Evolutionary conservation across 2,888 invertebrate genomes (phyloP).

Genomic region (Drosophila mayaguana): DNA sequence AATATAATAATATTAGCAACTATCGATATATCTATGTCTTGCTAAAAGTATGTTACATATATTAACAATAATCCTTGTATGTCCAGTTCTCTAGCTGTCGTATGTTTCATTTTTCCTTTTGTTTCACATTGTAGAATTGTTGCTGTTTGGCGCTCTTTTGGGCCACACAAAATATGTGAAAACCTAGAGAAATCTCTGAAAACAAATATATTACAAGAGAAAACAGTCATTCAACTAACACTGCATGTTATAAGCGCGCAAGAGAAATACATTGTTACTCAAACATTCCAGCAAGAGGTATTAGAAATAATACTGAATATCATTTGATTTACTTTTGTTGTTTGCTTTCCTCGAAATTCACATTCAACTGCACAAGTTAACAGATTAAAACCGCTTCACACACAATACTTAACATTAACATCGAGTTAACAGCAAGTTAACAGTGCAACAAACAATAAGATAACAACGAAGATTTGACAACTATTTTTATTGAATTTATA

Average conservation of each 20-base stretch:
- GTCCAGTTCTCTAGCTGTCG: conserved; percentile 61
- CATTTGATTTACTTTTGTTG: conserved; percentile 13
- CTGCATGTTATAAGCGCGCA: conserved; percentile 49
- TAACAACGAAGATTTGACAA: conserved; percentile 21
- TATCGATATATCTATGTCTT: conserved; percentile 61
- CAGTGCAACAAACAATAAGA: conserved; percentile 44
- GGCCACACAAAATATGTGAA: conserved; percentile 18
- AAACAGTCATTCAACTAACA: conserved; percentile 32
- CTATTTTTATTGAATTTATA: background rate
- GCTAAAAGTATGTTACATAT: conserved; percentile 52
- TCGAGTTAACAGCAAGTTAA: conserved; percentile 38
- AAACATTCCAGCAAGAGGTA: conserved; percentile 3
- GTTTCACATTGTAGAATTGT: conserved; percentile 64
- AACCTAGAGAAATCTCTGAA: conserved; percentile 34
- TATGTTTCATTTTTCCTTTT: conserved; percentile 53
- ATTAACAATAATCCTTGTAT: conserved; percentile 48
- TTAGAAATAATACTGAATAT: conserved; percentile 9
- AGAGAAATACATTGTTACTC: conserved; percentile 13
- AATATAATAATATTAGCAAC: conserved; percentile 18
- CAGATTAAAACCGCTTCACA: conserved; percentile 27
- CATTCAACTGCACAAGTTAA: conserved; percentile 30
- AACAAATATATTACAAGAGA: conserved; percentile 11
- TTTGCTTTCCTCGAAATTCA: conserved; percentile 35
- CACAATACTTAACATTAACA: conserved; percentile 27
- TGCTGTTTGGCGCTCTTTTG: conserved; percentile 44